These are phyloP conservation scores for Sericinus montela DNA, from an alignment of 2,888 invertebrate genomes.

Conservation along the genomic window DNA sequence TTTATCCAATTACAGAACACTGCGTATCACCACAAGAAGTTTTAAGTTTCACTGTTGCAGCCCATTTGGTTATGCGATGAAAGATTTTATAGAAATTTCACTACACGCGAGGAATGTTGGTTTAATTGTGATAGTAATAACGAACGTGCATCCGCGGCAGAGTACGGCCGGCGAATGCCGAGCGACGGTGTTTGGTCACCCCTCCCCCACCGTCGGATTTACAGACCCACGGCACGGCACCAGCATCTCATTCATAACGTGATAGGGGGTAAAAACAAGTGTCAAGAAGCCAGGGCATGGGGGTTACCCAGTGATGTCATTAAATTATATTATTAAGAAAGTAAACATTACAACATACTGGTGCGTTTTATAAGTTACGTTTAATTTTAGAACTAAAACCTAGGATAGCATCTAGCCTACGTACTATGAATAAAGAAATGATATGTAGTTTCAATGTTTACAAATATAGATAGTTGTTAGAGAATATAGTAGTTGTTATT, in stretches of 20 bases:
- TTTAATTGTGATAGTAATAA: conserved; percentile 27
- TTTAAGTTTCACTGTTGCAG: conserved; percentile 68
- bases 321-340: too few species aligned
- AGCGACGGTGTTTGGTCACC: conserved; percentile 31
- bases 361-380: too few species aligned
- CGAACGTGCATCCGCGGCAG: conserved; percentile 44
- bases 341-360: too few species aligned
- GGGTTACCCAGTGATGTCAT: conserved; percentile 25
- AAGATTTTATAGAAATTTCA: conserved; percentile 63
- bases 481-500: too few species aligned
- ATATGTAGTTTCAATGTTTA: too few species aligned
- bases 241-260: conserved; percentile 64
- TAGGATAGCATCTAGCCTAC: too few species aligned
- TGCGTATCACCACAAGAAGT: conserved; percentile 54
- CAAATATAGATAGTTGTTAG: too few species aligned
- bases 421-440: too few species aligned
- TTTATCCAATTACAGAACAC: conserved; percentile 48
- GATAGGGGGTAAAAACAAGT: conserved; percentile 59
- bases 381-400: too few species aligned
- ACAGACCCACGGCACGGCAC: conserved; percentile 17
- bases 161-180: conserved; percentile 63
- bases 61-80: conserved; percentile 66
- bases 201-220: conserved; percentile 29
- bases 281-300: conserved; percentile 29
- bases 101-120: conserved; percentile 60